These are phyloP conservation scores for Ammospiza maritima DNA, from an alignment of 2,797 vertebrate species.

Conservation along the genomic window DNA sequence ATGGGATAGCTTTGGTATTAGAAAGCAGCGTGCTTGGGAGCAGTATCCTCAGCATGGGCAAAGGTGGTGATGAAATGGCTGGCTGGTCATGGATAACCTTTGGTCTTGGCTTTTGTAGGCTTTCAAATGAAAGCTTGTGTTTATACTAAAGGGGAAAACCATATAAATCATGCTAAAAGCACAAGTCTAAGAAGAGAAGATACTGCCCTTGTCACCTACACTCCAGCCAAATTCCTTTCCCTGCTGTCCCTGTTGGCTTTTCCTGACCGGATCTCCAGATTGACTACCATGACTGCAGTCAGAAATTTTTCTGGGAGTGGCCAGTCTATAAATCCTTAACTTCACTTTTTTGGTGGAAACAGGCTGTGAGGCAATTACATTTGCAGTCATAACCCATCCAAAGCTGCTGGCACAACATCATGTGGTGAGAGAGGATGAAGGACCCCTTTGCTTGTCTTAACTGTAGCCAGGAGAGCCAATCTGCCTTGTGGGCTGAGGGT, in stretches of 20 bases:
- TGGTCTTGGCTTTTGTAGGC: not conserved
- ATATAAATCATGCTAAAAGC: not conserved
- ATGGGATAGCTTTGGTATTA: not conserved
- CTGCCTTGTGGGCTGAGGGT: not conserved
- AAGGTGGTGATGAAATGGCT: not conserved
- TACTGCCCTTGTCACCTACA: not conserved
- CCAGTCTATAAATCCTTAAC: not conserved
- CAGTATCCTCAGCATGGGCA: not conserved
- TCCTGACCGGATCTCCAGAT: not conserved
- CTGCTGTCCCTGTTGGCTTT: not conserved
- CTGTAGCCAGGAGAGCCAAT: not conserved
- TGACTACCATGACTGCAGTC: not conserved
- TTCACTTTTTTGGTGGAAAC: not conserved
- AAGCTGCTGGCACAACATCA: not conserved
- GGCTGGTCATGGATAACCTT: not conserved
- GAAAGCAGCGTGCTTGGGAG: not conserved
- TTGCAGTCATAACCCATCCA: not conserved
- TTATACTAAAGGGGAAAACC: not conserved
- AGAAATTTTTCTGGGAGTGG: not conserved
- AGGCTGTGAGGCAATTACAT: not conserved
- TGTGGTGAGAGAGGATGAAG: not conserved
- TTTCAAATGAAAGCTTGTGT: conserved; percentile 3
- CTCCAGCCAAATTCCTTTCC: not conserved
- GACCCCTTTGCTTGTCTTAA: not conserved
- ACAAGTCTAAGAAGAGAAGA: not conserved